A percentile compares a stretch with the other conserved stretches of the same genome.
phyloP scores from a whole-genome alignment of 2,113 vertebrate species.

The Burhinus oedicnemus region DNA sequence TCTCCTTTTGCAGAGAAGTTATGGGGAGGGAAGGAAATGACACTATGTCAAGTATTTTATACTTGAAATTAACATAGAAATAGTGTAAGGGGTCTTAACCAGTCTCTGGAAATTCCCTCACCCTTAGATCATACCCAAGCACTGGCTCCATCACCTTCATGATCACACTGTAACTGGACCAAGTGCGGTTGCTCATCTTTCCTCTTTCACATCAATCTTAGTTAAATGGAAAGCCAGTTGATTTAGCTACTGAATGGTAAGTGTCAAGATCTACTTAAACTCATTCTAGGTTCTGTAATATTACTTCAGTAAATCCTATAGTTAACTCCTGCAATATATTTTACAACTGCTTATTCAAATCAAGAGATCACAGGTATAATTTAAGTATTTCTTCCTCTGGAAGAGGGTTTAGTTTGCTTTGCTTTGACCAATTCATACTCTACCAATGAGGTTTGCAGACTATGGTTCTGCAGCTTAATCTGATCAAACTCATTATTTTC shows the following conservation, averaged over 20 bases:
- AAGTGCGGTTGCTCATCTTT: not conserved
- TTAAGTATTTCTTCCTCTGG: not conserved
- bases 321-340: not conserved
- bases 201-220: not conserved
- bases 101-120: not conserved
- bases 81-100: not conserved
- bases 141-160: not conserved
- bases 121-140: not conserved
- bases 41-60: not conserved
- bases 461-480: not conserved
- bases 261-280: not conserved
- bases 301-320: not conserved
- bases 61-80: not conserved
- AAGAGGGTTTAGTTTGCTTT: not conserved
- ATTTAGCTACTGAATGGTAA: not conserved
- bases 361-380: not conserved
- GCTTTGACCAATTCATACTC: not conserved
- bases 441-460: not conserved
- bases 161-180: not conserved
- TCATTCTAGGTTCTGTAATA: not conserved
- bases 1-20: not conserved
- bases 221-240: not conserved
- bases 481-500: not conserved
- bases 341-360: not conserved
- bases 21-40: not conserved